Percentiles rank a stretch among this genome's conserved stretches.
Evolutionary conservation across 2,113 vertebrate genomes (phyloP).

Genomic region (Heterotilapia buettikoferi): DNA sequence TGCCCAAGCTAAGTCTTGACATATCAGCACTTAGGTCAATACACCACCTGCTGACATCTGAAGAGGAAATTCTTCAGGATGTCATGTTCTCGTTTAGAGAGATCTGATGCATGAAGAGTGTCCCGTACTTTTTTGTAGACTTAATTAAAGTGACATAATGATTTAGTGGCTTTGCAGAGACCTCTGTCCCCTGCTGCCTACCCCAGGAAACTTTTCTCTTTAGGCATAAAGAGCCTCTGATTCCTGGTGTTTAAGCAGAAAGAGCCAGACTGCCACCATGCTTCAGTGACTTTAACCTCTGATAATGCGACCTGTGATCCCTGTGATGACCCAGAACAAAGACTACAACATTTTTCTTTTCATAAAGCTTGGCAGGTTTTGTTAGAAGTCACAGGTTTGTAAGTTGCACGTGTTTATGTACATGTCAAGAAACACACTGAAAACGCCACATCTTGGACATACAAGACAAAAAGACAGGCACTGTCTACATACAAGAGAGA

Average conservation of each 20-base stretch:
- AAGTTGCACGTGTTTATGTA: not conserved
- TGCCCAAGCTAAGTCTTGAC: not conserved
- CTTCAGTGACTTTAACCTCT: conserved; percentile 20
- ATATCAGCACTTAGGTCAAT: not conserved
- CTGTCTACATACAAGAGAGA: not conserved
- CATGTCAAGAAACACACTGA: not conserved
- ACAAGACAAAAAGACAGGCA: not conserved
- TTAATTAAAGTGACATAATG: conserved; percentile 6
- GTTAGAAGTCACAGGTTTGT: not conserved
- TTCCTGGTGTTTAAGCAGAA: conserved; percentile 5
- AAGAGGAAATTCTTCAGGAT: not conserved
- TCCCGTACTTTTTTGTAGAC: not conserved
- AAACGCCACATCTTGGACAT: not conserved
- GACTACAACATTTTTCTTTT: not conserved
- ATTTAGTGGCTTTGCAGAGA: conserved; percentile 10
- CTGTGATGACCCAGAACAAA: conserved; percentile 41
- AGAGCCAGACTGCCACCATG: conserved; percentile 20
- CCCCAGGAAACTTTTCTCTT: conserved; percentile 5
- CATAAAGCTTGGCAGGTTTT: not conserved
- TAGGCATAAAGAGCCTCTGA: not conserved
- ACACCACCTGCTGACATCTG: not conserved
- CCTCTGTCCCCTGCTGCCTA: not conserved
- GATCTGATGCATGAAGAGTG: not conserved
- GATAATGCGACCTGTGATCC: conserved; percentile 12
- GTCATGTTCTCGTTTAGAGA: not conserved